Conservation (phyloP, 2,888 invertebrate genomes). For the Lissonota sp. region DNA sequence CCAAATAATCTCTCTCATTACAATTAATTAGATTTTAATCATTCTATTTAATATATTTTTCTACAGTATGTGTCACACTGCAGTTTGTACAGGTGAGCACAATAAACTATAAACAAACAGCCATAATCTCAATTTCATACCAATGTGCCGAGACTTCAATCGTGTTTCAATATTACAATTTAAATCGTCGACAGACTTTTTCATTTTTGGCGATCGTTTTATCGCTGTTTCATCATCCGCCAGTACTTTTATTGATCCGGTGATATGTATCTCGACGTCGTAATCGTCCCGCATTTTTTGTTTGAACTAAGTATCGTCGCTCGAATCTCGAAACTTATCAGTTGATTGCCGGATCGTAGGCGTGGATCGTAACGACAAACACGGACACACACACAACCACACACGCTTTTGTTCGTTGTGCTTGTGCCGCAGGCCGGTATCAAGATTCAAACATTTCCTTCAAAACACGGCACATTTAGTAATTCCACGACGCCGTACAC, state of each 20-base stretch:
- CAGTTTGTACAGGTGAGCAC: slow-evolving; percentile 74
- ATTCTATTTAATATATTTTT: slow-evolving; percentile 82
- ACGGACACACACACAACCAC: too few species aligned
- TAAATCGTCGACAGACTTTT: slow-evolving; percentile 74
- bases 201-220: slow-evolving; percentile 70
- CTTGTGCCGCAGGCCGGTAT: too few species aligned
- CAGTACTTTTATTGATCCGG: slow-evolving; percentile 77
- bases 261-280: slow-evolving; percentile 12
- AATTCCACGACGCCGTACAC: too few species aligned
- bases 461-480: neutral
- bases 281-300: slow-evolving; percentile 14
- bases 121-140: too few species aligned
- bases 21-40: slow-evolving; percentile 83
- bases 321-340: too few species aligned
- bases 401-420: neutral
- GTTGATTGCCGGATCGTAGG: neutral
- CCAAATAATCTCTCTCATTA: too few species aligned
- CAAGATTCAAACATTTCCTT: neutral
- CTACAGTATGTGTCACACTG: slow-evolving; percentile 84
- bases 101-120: too few species aligned
- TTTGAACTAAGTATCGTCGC: too few species aligned
- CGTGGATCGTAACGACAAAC: too few species aligned
- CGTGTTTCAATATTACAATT: too few species aligned
- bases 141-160: too few species aligned
- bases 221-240: too few species aligned